Conservation (phyloP, 2,113 vertebrate genomes). For the Poeciliopsis occidentalis region DNA sequence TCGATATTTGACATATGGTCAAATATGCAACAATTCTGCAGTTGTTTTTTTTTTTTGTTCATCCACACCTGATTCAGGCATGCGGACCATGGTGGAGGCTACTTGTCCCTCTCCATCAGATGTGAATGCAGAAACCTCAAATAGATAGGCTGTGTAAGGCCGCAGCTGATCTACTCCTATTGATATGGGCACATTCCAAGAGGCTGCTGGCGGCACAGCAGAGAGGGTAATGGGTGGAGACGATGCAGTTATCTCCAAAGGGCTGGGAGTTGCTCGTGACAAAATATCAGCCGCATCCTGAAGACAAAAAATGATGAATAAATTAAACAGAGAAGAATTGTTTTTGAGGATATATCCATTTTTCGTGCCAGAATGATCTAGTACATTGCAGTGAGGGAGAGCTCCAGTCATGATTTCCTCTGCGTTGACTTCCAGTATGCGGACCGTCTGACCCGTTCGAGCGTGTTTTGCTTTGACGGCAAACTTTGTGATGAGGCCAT, state of each 20-base stretch:
- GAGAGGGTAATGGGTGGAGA: constrained; percentile 70
- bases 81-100: constrained; percentile 92
- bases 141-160: constrained; percentile 93
- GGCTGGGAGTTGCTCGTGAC: constrained; percentile 89
- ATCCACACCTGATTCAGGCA: constrained; percentile 90
- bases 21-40: background rate
- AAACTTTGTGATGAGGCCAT: constrained; percentile 96
- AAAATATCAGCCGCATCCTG: constrained; percentile 94
- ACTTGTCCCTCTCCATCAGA: constrained; percentile 92
- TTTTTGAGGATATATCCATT: background rate
- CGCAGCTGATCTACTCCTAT: constrained; percentile 87
- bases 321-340: background rate
- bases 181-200: constrained; percentile 92
- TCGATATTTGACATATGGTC: too few species aligned
- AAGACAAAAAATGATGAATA: constrained; percentile 14
- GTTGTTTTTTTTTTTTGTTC: background rate
- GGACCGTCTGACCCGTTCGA: constrained; percentile 86
- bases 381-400: constrained; percentile 93
- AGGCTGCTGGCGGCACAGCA: constrained; percentile 79
- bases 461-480: constrained; percentile 93
- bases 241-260: constrained; percentile 81
- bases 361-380: constrained; percentile 22
- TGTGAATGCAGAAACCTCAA: constrained; percentile 96
- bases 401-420: constrained; percentile 89
- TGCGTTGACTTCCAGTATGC: constrained; percentile 87